Evolutionary conservation across 2,113 vertebrate genomes (phyloP), one percentile per base, ranked within the genome.

Genomic region (Numenius arquata): DNA sequence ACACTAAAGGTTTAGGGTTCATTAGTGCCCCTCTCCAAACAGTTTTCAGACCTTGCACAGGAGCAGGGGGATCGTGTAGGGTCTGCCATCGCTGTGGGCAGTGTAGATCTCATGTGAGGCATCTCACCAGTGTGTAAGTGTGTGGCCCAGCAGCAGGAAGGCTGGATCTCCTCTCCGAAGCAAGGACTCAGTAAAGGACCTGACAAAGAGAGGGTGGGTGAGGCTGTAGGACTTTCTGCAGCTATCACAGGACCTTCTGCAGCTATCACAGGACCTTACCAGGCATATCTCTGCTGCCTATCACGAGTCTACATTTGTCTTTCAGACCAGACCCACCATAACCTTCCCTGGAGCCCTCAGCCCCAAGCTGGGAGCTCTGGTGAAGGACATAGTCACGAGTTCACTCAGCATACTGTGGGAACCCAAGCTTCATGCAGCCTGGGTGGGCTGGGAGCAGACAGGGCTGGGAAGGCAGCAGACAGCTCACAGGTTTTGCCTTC

Each of bases 1-100:
- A 0, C 10, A 59, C 61, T 36, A 1, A 25, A n/a, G 56, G 6
- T 66, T 66, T 22, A 3, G 0, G 16, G 25, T 13, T 22, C 32
- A 8, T 7, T 15, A 38, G 32, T 50, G 26, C 29, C 18, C 36
- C 53, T 53, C 45, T 17, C 53, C 47, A 32, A 34, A 38, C 3
- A 1, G 16, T 22, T 45, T 45, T 52, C 20, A 29, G 45, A 38
- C 45, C 62, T 53, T n/a, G 53, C 12, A 6, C 16, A 52, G 62
- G n/a, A 53, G 45, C 27, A 9, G 78, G 45, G 22, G 34, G 29
- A 26, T 20, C 45, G 20, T 16, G 62, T 13, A n/a, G 38, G 71
- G 9, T 23, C 27, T 61, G 70, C 34, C 15, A 5, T 40, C 5
- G 34, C 53, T 41, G 15, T 17, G 40, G 62, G 88, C 72, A 47